Conservation (phyloP, 2,797 vertebrate species). For the Adrianichthys oophorus region DNA sequence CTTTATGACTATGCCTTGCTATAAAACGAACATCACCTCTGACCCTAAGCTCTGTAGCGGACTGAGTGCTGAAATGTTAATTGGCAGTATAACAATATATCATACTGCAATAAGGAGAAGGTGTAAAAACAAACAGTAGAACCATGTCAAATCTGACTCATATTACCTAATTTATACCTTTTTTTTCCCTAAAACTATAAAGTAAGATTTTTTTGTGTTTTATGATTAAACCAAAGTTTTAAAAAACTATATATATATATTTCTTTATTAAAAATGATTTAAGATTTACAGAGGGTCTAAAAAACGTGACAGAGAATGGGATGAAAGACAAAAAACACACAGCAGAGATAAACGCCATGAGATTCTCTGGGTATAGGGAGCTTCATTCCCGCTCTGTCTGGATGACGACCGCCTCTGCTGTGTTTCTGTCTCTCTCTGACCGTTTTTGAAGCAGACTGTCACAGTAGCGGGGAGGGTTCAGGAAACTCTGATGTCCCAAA, state of each 20-base stretch:
- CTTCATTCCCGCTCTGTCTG: no score
- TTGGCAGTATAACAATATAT: slow-evolving; percentile 63
- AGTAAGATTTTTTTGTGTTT: not conserved
- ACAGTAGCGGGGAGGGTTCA: no score
- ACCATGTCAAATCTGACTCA: slow-evolving; percentile 38
- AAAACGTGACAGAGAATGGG: not conserved
- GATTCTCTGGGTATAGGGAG: no score
- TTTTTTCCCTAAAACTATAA: slow-evolving; percentile 36
- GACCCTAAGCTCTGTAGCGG: slow-evolving; percentile 56
- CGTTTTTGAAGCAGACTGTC: no score
- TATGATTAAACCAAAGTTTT: not conserved
- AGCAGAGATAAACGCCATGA: no score
- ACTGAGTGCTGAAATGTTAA: slow-evolving; percentile 66
- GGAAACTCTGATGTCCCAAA: no score
- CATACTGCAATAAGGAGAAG: slow-evolving; percentile 53
- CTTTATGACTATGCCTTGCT: slow-evolving; percentile 31
- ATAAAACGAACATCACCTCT: slow-evolving; percentile 41
- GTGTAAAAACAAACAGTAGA: slow-evolving; percentile 36
- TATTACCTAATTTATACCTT: not conserved
- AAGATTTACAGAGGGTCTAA: not conserved
- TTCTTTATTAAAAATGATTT: no score
- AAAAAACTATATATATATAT: not conserved
- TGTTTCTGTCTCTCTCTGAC: no score
- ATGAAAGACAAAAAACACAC: not conserved
- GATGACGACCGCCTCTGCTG: no score